Base-by-base conservation (phyloP, 1,140 invertebrate species). In the Drosophila santomea region DNA sequence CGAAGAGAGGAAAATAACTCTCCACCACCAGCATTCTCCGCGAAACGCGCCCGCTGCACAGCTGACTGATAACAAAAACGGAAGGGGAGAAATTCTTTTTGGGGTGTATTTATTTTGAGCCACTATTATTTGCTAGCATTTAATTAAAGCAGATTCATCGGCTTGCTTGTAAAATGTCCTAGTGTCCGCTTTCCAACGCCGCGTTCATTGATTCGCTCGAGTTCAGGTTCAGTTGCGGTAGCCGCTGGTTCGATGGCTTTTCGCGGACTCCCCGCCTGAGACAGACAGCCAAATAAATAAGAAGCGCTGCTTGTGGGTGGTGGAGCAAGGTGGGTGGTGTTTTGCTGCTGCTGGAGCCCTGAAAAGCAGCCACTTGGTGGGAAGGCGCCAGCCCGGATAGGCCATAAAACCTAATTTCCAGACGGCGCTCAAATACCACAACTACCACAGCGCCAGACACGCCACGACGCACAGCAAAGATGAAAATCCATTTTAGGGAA, bases 401-500 rank as follows among this genome's bases (percentile, higher is more conserved):
- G 15, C 23, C 48, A 71, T 58, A 71, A 72, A 71, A 58, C 35
- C 20, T 39, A 20, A 32, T 64, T 64, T 64, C 11, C 44, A 44
- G 62, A 35, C 57, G 43, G 32, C 32, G 12, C 43, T 20, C 4
- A 17, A 45, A 17, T 3, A 15, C 41, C 32, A 44, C 10, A 17
- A 45, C 43, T 8, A 15, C 41, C 32, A 20, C 2, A 50, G 32
- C 36, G 20, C 32, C 32, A 4, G 10, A 28, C 28, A 17, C 47
- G 25, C 25, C 25, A 25, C 25, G 25, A 25, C 25, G 45, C n/a
- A 32, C 44, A 23, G 54, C 36, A 36, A 66, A 62, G 74, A 92
- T 92, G 92, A 92, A 91, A 77, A 91, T 92, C 56, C 92, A 92
- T 81, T 92, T 92, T 80, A 90, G 91, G 32, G 92, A 92, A 32